phyloP scores from a whole-genome alignment of 92 coral and sea anemone species.

The Muricea muricata region DNA sequence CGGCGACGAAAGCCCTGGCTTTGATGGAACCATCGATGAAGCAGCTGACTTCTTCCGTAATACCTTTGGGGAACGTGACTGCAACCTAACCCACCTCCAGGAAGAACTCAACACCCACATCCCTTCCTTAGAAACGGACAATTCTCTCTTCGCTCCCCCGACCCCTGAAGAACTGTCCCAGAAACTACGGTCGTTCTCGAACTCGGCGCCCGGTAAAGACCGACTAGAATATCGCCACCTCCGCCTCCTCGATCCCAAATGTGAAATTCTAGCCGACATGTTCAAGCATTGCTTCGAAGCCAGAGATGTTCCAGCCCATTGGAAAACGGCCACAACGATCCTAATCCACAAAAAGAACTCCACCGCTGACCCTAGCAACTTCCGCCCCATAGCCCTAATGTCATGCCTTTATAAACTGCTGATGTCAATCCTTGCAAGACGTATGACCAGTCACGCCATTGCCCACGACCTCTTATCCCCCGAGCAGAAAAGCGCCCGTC shows the following conservation, averaged over 20 bases:
- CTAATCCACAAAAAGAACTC: neutral
- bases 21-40: neutral
- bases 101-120: neutral
- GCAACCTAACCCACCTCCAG: neutral
- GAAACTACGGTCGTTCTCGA: neutral
- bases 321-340: neutral
- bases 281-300: neutral
- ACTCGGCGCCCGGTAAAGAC: conserved; percentile 5
- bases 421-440: neutral
- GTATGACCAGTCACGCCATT: neutral
- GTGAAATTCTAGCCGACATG: neutral
- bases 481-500: neutral
- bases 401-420: neutral
- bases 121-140: neutral
- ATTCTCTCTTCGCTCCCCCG: neutral
- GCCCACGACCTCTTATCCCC: neutral
- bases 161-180: neutral
- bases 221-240: conserved; percentile 25
- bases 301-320: neutral
- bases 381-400: neutral
- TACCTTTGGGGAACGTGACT: neutral
- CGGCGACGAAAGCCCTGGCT: neutral
- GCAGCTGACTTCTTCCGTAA: neutral
- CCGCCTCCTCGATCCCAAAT: neutral
- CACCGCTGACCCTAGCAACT: neutral